phyloP scores from a whole-genome alignment of 2,888 invertebrate species.

The Pterostichus niger region DNA sequence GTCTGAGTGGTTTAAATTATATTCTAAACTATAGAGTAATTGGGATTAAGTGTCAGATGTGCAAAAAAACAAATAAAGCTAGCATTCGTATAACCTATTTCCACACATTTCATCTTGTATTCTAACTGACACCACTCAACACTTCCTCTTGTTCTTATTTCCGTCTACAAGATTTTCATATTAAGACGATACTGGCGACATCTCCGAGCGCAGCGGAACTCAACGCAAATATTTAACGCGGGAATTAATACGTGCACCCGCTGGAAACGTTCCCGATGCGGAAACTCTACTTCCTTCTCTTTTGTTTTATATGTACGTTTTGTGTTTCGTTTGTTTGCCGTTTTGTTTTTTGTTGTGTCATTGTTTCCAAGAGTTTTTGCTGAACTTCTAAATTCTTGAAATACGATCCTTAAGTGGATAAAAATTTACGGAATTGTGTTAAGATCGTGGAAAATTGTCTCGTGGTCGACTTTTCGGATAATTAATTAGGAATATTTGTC shows the following conservation, averaged over 20 bases:
- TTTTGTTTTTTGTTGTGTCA: constrained; percentile 58
- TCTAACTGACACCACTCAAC: no score
- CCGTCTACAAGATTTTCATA: no score
- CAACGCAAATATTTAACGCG: constrained; percentile 52
- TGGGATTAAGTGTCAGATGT: no score
- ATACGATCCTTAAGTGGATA: constrained; percentile 24
- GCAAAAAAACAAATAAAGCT: no score
- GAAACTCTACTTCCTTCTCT: not conserved
- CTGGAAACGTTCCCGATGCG: constrained; percentile 30
- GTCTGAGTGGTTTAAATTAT: no score
- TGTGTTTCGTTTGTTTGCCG: constrained; percentile 52
- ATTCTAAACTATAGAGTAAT: no score
- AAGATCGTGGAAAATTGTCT: constrained; percentile 23
- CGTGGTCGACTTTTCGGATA: not conserved
- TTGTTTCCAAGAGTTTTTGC: constrained; percentile 50
- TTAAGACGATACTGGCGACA: constrained; percentile 5
- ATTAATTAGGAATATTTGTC: not conserved
- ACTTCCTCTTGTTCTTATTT: no score
- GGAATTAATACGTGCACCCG: constrained; percentile 55
- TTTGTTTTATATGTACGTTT: constrained; percentile 37
- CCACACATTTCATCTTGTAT: no score
- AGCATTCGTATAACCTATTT: no score
- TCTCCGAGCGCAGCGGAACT: constrained; percentile 16
- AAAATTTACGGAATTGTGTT: constrained; percentile 40
- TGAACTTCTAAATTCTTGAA: constrained; percentile 44